Conservation (phyloP, 2,113 vertebrate genomes). For the Varanus salvator region DNA sequence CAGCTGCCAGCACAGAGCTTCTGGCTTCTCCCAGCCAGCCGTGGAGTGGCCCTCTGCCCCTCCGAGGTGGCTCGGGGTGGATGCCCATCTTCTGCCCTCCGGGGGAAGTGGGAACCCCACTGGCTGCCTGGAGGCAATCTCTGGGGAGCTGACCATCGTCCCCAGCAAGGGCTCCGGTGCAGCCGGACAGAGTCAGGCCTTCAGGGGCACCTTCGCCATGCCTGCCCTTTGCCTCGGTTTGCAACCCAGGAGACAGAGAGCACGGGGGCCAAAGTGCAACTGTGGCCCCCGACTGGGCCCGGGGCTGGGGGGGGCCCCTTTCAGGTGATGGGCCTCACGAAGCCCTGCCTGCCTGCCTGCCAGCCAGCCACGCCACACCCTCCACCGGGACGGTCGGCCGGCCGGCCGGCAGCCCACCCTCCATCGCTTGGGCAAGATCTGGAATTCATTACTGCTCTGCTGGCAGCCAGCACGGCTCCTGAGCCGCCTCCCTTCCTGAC, state of each 20-base stretch:
- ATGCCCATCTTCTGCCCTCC: neutral
- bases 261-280: too few species aligned
- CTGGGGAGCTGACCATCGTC: too few species aligned
- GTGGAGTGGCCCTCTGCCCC: neutral
- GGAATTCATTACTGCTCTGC: slow-evolving; percentile 1
- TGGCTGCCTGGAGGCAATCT: neutral
- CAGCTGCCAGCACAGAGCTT: too few species aligned
- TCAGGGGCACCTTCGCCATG: neutral
- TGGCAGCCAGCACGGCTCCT: neutral
- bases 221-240: neutral
- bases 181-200: too few species aligned
- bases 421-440: neutral
- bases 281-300: too few species aligned
- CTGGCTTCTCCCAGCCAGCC: neutral
- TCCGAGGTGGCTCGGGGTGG: neutral
- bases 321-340: too few species aligned
- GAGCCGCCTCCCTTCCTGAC: slow-evolving; percentile 1
- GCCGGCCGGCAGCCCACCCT: neutral
- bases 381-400: neutral
- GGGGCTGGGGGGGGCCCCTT: neutral
- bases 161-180: too few species aligned
- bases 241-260: neutral
- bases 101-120: neutral
- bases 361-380: neutral
- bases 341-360: neutral